These are phyloP conservation scores for Triops cancriformis DNA, from an alignment of 1,140 invertebrate species.

Conservation along the genomic window DNA sequence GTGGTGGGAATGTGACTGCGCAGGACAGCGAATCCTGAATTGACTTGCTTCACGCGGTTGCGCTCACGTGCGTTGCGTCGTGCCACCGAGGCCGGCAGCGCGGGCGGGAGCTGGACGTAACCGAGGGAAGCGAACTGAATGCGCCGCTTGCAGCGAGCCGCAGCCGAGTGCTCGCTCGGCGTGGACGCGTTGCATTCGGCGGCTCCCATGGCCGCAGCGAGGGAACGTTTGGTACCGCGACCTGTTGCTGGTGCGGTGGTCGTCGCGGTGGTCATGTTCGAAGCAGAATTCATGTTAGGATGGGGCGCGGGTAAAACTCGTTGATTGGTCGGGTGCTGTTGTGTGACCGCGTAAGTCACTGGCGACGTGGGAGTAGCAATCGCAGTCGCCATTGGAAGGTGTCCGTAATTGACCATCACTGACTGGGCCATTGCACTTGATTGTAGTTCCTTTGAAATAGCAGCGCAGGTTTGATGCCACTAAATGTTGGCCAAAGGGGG, in stretches of 20 bases:
- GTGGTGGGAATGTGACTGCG: slow-evolving; percentile 36
- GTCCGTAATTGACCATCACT: slow-evolving; percentile 3
- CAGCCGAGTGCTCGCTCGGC: background rate
- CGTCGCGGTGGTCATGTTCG: background rate
- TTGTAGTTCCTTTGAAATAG: background rate
- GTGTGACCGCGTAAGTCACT: background rate
- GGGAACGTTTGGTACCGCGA: background rate
- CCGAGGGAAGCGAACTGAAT: slow-evolving; percentile 1
- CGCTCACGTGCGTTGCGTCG: slow-evolving; percentile 83
- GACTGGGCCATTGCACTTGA: background rate
- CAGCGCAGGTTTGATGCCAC: background rate
- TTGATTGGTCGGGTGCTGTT: background rate
- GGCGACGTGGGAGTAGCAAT: background rate
- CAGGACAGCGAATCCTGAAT: slow-evolving; percentile 40
- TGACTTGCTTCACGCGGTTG: slow-evolving; percentile 87
- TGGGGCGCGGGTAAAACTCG: background rate
- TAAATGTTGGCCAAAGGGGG: background rate
- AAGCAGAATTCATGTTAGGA: background rate
- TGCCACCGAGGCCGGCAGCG: slow-evolving; percentile 67
- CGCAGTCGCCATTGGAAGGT: background rate
- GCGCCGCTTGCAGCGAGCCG: slow-evolving; percentile 1
- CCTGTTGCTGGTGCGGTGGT: background rate
- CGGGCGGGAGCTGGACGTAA: slow-evolving; percentile 22
- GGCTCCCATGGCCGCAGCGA: background rate
- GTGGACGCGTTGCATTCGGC: background rate